Evolutionary conservation across 2,888 invertebrate genomes (phyloP).

Genomic region (Seira ritae): DNA sequence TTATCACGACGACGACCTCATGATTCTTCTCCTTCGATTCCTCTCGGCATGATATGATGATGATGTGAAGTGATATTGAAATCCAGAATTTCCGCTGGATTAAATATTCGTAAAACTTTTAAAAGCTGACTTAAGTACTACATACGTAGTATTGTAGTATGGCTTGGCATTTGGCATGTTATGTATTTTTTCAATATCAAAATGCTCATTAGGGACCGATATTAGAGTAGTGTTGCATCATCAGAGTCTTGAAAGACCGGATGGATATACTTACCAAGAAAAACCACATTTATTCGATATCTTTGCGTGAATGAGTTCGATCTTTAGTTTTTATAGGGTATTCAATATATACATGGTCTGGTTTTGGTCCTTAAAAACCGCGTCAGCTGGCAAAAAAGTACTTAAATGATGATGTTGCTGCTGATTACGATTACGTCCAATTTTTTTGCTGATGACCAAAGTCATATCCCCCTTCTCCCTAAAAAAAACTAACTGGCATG

Average conservation of each 20-base stretch:
- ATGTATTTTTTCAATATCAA: too few species aligned
- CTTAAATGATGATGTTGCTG: slow-evolving; percentile 1
- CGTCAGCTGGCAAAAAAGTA: slow-evolving; percentile 3
- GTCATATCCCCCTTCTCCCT: neutral
- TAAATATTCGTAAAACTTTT: too few species aligned
- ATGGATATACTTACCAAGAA: neutral
- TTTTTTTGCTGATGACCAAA: neutral
- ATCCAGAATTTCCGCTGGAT: neutral
- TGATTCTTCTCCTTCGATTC: slow-evolving; percentile 13
- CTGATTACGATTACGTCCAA: slow-evolving; percentile 1
- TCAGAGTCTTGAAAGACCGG: neutral
- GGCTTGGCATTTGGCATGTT: too few species aligned
- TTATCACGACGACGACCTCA: slow-evolving; percentile 37
- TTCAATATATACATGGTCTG: neutral
- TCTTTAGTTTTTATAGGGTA: neutral
- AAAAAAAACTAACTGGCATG: neutral
- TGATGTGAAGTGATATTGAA: too few species aligned
- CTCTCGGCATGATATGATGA: slow-evolving; percentile 7
- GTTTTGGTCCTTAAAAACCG: neutral
- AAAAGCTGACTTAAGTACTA: neutral
- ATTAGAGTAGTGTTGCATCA: neutral
- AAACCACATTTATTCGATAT: slow-evolving; percentile 6
- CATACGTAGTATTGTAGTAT: neutral
- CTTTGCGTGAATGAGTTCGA: slow-evolving; percentile 9
- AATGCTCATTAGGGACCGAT: neutral